Evolutionary conservation across 2,888 invertebrate genomes (phyloP), one percentile per base, ranked within the genome.

Genomic region (Latrodectus hesperus): DNA sequence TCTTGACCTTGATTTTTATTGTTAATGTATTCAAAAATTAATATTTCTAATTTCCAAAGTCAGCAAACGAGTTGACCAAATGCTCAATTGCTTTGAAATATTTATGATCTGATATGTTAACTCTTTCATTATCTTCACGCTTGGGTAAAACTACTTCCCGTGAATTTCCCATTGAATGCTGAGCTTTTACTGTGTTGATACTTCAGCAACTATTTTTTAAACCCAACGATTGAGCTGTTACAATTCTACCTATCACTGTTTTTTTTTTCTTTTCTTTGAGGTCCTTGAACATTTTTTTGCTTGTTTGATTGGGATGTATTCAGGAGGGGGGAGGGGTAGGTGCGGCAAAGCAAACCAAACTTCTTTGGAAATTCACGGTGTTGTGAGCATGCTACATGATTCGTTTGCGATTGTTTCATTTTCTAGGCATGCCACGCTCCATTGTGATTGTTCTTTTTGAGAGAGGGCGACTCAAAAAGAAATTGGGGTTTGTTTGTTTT

Each of bases 401-500:
- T 68, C 55, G 16, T 38, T n/a, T 14, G 60, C 38, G 70, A 51
- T 22, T 79, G 53, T 70, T 80, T 72, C 60, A 64, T 71, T 79
- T 55, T 17, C 67, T 55, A 55, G 26, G 64, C 70, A 26, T 70
- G 16, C 53, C 70, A 71, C 52, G 22, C 65, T 17, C 60, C 71
- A 14, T 51, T 68, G 68, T 68, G 38, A 64, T 17, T 80, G 60
- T n/a, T 72, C 73, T 65, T 53, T 53, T 16, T 17, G 52, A 81
- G 52, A 73, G 72, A 71, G 72, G 71, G 51, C 73, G 16, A 38
- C 12, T n/a, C 67, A 53, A 52, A 64, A 73, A 81, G 73, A 81
- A 81, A 81, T 73, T 81, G 73, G 67, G 73, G n/a, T n/a, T n/a
- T n/a, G n/a, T n/a, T n/a, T n/a, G n/a, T n/a, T n/a, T n/a, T n/a